Evolutionary conservation across 2,888 invertebrate genomes (phyloP), one percentile per base, ranked within the genome.

Genomic region (Noctua fimbriata): DNA sequence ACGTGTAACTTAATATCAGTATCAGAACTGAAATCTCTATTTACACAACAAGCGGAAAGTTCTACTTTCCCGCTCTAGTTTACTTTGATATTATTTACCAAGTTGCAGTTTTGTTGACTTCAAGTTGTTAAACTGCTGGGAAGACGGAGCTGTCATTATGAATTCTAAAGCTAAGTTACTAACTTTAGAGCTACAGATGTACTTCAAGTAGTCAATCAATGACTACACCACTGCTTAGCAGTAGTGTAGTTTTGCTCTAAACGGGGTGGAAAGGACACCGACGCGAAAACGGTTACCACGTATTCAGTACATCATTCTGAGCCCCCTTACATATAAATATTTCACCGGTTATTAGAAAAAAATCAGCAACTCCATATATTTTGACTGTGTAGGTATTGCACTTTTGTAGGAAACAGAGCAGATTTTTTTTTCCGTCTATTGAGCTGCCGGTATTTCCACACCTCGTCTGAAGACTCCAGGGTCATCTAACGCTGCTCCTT

Each of bases 81-180:
- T 77, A 77, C 75, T 60, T 87, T 82, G 67, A 69, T 2, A 36
- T 80, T 70, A 87, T 82, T 80, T 75, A 75, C 76, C 47, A 70
- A 82, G 78, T 77, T 85, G 21, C 77, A 70, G 77, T 66, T 73
- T 76, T 80, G 83, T 72, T 79, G 47, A 71, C 73, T 85, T 80
- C 32, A 71, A 78, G 77, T 80, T 83, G 75, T 69, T 78, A 81
- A 82, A 63, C 73, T 70, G n/a, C 24, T 65, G 65, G 65, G 44
- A 69, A 76, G 73, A 76, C 32, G 49, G 9, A 76, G 44, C 47
- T 5, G 36, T 47, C 66, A 79, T 79, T 87, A 78, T 78, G 77
- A 79, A 80, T 78, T 78, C 76, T 69, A 49, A 32, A 69, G 58
- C 52, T 72, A 80, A 78, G 78, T 78, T 66, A 36, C 24, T 47